Evolutionary conservation across 2,888 invertebrate genomes (phyloP).

Genomic region (Biston betularia): DNA sequence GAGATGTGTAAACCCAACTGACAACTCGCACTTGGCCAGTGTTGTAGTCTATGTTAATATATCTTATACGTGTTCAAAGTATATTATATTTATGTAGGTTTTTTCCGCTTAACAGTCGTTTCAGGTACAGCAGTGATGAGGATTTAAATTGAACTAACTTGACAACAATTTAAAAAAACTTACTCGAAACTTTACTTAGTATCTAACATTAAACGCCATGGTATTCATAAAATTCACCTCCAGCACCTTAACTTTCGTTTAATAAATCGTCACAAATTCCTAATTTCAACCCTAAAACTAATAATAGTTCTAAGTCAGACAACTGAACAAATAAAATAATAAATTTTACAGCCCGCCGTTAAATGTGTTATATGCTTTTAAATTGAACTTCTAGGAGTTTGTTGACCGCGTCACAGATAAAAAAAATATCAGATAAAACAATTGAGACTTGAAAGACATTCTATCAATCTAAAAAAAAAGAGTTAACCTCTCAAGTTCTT

Average conservation of each 20-base stretch:
- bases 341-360: slow-evolving; percentile 4
- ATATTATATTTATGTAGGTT: no score
- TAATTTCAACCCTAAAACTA: background rate
- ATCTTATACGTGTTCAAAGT: no score
- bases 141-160: no score
- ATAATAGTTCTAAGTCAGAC: slow-evolving; percentile 7
- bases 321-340: slow-evolving; percentile 15
- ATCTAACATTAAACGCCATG: no score
- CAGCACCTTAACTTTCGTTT: background rate
- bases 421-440: slow-evolving; percentile 10
- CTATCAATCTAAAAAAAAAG: slow-evolving; percentile 6
- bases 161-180: no score
- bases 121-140: no score
- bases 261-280: background rate
- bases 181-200: no score
- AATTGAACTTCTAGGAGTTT: slow-evolving; percentile 10
- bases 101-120: no score
- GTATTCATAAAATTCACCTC: no score
- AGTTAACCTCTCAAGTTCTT: slow-evolving; percentile 8
- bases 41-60: no score
- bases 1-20: no score
- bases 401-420: slow-evolving; percentile 15
- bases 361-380: background rate
- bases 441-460: slow-evolving; percentile 6
- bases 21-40: no score